Evolutionary conservation across 2,888 invertebrate species (phyloP).

Genomic region (Xiphydria camelus): DNA sequence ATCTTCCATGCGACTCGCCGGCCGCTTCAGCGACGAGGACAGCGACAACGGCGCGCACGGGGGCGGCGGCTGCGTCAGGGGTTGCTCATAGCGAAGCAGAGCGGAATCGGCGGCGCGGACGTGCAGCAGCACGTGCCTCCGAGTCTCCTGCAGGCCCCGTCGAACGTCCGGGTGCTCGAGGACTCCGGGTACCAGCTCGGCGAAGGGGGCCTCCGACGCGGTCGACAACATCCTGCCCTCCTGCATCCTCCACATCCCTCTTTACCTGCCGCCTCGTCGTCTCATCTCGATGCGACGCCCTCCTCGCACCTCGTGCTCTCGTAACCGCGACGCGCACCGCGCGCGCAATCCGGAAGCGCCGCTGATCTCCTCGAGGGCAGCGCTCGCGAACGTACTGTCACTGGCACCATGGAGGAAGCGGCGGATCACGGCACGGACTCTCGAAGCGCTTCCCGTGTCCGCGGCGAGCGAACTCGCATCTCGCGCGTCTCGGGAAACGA

Average conservation of each 20-base stretch:
- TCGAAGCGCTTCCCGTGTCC: too few species aligned
- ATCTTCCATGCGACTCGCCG: too few species aligned
- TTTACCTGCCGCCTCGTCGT: not conserved
- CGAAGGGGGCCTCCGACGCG: slow-evolving; percentile 6
- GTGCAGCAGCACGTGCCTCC: slow-evolving; percentile 46
- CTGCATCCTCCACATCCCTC: slow-evolving; percentile 50
- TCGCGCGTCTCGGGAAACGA: too few species aligned
- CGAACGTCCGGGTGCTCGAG: slow-evolving; percentile 37
- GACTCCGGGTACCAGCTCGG: slow-evolving; percentile 40
- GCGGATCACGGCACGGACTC: too few species aligned
- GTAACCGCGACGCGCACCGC: not conserved
- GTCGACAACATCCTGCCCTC: slow-evolving; percentile 29
- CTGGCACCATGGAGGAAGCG: too few species aligned
- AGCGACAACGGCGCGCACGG: slow-evolving; percentile 18
- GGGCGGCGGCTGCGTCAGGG: slow-evolving; percentile 17
- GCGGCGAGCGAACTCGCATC: too few species aligned
- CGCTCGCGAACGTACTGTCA: too few species aligned
- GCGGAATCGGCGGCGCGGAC: slow-evolving; percentile 45
- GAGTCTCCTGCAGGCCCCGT: slow-evolving; percentile 37
- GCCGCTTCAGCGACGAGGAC: slow-evolving; percentile 25
- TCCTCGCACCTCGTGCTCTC: not conserved
- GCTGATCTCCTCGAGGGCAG: too few species aligned
- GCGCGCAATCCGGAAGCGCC: too few species aligned
- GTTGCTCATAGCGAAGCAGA: slow-evolving; percentile 42
- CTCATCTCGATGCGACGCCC: not conserved